Evolutionary conservation across 2,888 invertebrate genomes (phyloP), one percentile per base, ranked within the genome.

Genomic region (Pemphredon lugubris): DNA sequence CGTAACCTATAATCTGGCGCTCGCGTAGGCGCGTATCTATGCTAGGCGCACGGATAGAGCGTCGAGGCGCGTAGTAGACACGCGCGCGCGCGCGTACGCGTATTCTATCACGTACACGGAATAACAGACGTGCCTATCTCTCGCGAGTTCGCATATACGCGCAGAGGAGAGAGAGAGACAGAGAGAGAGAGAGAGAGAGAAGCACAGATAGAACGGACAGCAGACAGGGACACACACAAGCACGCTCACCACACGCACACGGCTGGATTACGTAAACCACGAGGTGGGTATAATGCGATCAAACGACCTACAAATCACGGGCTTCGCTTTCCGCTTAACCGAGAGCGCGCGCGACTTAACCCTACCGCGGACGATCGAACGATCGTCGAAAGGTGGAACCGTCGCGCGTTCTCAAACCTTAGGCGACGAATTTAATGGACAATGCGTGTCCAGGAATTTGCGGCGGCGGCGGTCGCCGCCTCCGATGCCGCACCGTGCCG

Each of bases 271-370:
- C 83, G 83, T 82, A 85, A 84, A 79, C 71, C 78, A 65, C 75
- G 66, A 73, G 64, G 66, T 60, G 44, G 66, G 55, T 74, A 75
- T 77, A 83, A 82, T 72, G 75, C 84, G 83, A 85, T 84, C 84
- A 81, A 86, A 84, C 83, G 84, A 86, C 84, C 84, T 85, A 87
- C 83, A 85, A 86, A 86, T 86, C 83, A 81, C 82, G 77, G 82
- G 80, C 79, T 83, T 84, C 82, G 78, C 80, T 78, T 77, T 73
- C 75, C 78, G 79, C 71, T 70, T 71, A 67, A 71, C 55, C 58
- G 50, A 58, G 60, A 69, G 63, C 71, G 65, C 71, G 63, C 71
- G 65, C 71, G 59, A 71, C 50, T 67, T 75, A 61, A 74, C 63
- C 66, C 66, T 45, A 44, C 48, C 51, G 4, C 11, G 51, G 21